Base-by-base conservation (phyloP, 2,113 vertebrate species). In the Pedionomus torquatus region DNA sequence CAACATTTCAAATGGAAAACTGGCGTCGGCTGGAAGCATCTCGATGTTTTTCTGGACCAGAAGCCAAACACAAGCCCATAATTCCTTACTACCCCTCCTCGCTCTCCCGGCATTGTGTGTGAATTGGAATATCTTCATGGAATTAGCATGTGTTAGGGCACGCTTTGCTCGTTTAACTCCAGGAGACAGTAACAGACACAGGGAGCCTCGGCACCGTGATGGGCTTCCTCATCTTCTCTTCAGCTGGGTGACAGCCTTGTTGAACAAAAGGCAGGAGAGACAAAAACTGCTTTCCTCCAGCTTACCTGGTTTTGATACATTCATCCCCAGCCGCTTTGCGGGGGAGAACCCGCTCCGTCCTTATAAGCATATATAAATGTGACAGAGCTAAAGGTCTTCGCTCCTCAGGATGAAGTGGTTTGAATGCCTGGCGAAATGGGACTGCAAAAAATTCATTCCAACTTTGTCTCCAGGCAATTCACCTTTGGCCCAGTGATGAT, bases 361-460 rank as follows among this genome's bases (percentile, higher is more conserved):
- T 98, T 98, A 98, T 98, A 99, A 99, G 98, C 98, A 99, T 98
- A 98, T 97, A 98, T 98, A 99, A 98, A 99, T 98, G 98, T 98
- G 98, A 98, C 98, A 98, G 98, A 98, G 98, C 98, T 99, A 98
- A 99, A 99, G 98, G 98, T 98, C 98, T 99, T 98, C 75, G 87
- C 98, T 99, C 98, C 98, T 98, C 97, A 97, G 98, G 98, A 99
- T 98, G 98, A 99, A 99, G 98, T 98, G 97, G 97, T 99, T 98
- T 98, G 98, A 99, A 99, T 98, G 98, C 98, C 98, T 99, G 98
- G 98, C 95, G 96, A 98, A 99, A 99, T 99, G 98, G 98, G 98
- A 98, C 99, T 97, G 98, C 99, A 99, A 99, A 99, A 99, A 99
- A 99, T 98, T 99, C 98, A 98, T 99, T 99, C 98, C 98, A 97